Conservation (phyloP, 2,113 vertebrate genomes). For the Seriola quinqueradiata region DNA sequence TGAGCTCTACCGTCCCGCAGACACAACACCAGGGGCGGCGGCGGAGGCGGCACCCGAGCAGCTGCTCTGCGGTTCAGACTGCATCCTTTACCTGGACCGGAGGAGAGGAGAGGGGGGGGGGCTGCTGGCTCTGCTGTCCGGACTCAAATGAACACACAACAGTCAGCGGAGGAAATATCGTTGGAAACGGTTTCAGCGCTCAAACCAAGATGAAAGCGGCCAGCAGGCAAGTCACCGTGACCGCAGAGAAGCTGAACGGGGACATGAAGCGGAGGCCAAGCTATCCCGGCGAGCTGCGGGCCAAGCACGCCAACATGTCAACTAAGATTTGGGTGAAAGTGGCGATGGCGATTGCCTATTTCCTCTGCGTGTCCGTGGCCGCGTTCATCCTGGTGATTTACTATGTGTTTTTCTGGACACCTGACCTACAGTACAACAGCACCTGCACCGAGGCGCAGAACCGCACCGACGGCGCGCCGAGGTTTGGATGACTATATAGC, state of each 20-base stretch:
- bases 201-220: conserved; percentile 75
- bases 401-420: conserved; percentile 89
- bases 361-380: conserved; percentile 89
- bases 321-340: conserved; percentile 90
- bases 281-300: conserved; percentile 86
- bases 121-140: conserved; percentile 39
- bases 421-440: conserved; percentile 47
- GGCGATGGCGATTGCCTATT: conserved; percentile 88
- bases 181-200: background rate
- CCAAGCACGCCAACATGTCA: conserved; percentile 80
- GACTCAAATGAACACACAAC: conserved; percentile 60
- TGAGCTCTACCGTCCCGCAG: background rate
- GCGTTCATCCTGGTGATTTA: conserved; percentile 90
- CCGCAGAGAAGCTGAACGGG: conserved; percentile 79
- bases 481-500: conserved; percentile 36
- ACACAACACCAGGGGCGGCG: background rate
- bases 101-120: background rate
- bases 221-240: conserved; percentile 46
- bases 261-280: conserved; percentile 84
- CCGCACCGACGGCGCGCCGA: conserved; percentile 55
- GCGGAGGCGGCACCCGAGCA: background rate
- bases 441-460: conserved; percentile 58
- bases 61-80: background rate
- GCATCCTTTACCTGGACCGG: background rate
- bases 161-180: conserved; percentile 11